Evolutionary conservation across 2,888 invertebrate genomes (phyloP), one percentile per base, ranked within the genome.

Genomic region (Acanthoscelides obtectus): DNA sequence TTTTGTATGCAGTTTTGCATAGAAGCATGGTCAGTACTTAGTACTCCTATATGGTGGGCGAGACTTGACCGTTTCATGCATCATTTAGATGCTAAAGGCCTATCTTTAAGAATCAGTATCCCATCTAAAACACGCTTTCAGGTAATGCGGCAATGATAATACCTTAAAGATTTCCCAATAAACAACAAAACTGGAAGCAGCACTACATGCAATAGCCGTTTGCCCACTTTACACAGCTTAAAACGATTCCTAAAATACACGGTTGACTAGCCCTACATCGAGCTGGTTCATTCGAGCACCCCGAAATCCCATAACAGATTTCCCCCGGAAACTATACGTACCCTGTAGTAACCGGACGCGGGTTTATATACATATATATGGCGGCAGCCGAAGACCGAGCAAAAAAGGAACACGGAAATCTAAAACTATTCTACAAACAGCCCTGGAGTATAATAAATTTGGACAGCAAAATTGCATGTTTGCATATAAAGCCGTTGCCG

Each of bases 381-480:
- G 45, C 66, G 45, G 45, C 66, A 66, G 22, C 22, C 66, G 66
- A 66, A 66, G 22, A 21, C 21, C 66, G 22, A 66, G n/a, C 22
- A 66, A 22, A 22, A 66, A 66, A 66, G 66, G 20, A 66, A 21
- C 21, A 22, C 20, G 66, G 66, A 66, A 66, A 22, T 22, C 20
- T 22, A 66, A 66, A 66, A 66, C 66, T 66, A 21, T 22, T 20
- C 66, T 66, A 21, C 20, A 66, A 66, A 66, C 22, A 66, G 22
- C 66, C 22, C 66, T 20, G 66, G 66, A 66, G 66, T 21, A 22
- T 22, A 22, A 66, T 66, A 66, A 66, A 66, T 66, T 66, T 66
- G 20, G 22, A 22, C 22, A 22, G 21, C 22, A 22, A 22, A 66
- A 66, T 66, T n/a, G 66, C 66, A 66, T 66, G 66, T 66, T 66